A percentile compares a stretch with the other conserved stretches of the same genome.
These are phyloP conservation scores for Sebastes itinus DNA, from an alignment of 2,797 vertebrate genomes.

Conservation along the genomic window DNA sequence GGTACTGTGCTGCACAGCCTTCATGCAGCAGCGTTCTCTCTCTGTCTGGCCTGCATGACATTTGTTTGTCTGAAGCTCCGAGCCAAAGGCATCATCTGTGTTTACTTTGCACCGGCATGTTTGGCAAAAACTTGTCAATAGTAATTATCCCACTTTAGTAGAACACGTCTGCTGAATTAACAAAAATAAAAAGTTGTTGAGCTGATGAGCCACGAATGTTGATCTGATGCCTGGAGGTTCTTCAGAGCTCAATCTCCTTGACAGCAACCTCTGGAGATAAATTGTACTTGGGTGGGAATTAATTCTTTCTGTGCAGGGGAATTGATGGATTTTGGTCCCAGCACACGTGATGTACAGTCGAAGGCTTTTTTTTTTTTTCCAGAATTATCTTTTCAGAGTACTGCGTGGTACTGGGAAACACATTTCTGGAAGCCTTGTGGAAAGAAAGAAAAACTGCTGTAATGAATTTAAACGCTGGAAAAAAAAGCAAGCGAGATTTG, in stretches of 20 bases:
- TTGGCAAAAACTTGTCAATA: conserved; percentile 74
- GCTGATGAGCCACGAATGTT: conserved; percentile 62
- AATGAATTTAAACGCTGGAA: conserved; percentile 78
- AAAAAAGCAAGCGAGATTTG: conserved; percentile 69
- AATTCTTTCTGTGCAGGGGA: conserved; percentile 55
- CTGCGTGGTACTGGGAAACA: conserved; percentile 48
- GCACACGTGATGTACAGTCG: conserved; percentile 40
- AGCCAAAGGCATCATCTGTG: conserved; percentile 73
- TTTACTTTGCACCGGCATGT: conserved; percentile 72
- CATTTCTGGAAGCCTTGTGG: conserved; percentile 58
- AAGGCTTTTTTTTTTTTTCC: conserved; percentile 58
- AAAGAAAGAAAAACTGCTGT: conserved; percentile 75
- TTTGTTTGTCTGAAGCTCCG: conserved; percentile 61
- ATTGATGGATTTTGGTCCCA: conserved; percentile 46
- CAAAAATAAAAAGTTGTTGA: conserved; percentile 62
- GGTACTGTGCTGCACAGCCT: conserved; percentile 8
- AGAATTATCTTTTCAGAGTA: conserved; percentile 53
- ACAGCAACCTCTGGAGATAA: conserved; percentile 59
- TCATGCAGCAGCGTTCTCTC: conserved; percentile 15
- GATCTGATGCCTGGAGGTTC: conserved; percentile 64
- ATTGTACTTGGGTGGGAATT: conserved; percentile 59
- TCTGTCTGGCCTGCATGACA: conserved; percentile 38
- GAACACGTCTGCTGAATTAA: conserved; percentile 65
- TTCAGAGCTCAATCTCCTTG: conserved; percentile 41
- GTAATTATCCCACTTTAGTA: conserved; percentile 68